Evolutionary conservation across 1,140 invertebrate species (phyloP).

Genomic region (Heliconius nattereri): DNA sequence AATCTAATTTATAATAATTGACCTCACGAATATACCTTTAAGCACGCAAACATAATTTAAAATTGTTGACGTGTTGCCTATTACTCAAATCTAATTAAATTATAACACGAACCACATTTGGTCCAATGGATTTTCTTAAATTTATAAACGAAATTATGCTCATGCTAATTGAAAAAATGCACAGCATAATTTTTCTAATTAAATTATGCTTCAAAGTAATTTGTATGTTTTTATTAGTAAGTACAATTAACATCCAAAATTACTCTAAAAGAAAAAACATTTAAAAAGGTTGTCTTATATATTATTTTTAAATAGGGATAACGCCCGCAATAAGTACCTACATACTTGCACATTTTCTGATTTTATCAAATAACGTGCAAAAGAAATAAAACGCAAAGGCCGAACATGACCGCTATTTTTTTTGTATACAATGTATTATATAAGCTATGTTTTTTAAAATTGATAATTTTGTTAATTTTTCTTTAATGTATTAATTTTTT

Average conservation of each 20-base stretch:
- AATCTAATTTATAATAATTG: neutral
- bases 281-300: neutral
- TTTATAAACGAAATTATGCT: no score
- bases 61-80: neutral
- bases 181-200: neutral
- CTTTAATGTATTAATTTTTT: no score
- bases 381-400: neutral
- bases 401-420: neutral
- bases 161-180: no score
- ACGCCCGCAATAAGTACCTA: neutral
- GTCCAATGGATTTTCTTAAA: neutral
- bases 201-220: neutral
- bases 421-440: neutral
- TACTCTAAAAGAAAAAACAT: neutral
- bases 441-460: no score
- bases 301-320: neutral
- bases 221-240: no score
- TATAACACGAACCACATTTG: neutral
- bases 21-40: neutral
- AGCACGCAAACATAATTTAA: slow-evolving; percentile 1
- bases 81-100: neutral
- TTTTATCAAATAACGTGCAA: neutral
- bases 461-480: no score
- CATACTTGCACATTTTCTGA: neutral
- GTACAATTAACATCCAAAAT: neutral